These are phyloP conservation scores for Megalurothrips usitatus DNA, from an alignment of 2,888 invertebrate species.

Conservation along the genomic window DNA sequence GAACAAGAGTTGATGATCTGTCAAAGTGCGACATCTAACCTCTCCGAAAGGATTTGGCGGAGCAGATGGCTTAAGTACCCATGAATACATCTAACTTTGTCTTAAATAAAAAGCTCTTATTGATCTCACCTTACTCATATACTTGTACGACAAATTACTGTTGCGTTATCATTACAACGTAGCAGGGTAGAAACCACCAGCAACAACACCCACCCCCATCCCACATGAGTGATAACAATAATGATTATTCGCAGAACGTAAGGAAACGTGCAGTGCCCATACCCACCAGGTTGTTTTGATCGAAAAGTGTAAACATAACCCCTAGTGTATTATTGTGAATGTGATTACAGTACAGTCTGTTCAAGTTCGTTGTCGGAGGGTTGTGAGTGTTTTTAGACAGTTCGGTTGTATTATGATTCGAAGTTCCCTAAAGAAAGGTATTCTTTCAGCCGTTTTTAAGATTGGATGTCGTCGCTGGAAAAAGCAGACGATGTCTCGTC, in stretches of 20 bases:
- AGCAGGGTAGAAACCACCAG: not conserved
- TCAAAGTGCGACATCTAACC: not conserved
- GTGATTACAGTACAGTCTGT: not conserved
- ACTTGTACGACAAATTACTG: not conserved
- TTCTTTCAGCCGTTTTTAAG: not conserved
- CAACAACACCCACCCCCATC: not conserved
- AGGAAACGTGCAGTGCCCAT: too few species aligned
- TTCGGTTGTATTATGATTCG: not conserved
- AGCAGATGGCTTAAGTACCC: not conserved
- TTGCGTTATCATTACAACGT: not conserved
- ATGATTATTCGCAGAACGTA: not conserved
- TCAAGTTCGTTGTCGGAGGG: not conserved
- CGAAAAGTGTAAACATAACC: slow-evolving; percentile 3
- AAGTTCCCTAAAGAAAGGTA: not conserved
- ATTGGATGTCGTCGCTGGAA: not conserved
- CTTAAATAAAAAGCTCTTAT: not conserved
- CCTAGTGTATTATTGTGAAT: not conserved
- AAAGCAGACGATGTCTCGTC: not conserved
- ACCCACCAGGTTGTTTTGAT: not conserved
- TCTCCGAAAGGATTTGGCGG: not conserved
- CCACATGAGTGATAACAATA: not conserved
- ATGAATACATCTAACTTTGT: not conserved
- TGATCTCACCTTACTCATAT: not conserved
- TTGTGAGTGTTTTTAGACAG: not conserved
- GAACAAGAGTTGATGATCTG: not conserved